Conservation (phyloP, 1,140 invertebrate species). For the Carposina sasakii region DNA sequence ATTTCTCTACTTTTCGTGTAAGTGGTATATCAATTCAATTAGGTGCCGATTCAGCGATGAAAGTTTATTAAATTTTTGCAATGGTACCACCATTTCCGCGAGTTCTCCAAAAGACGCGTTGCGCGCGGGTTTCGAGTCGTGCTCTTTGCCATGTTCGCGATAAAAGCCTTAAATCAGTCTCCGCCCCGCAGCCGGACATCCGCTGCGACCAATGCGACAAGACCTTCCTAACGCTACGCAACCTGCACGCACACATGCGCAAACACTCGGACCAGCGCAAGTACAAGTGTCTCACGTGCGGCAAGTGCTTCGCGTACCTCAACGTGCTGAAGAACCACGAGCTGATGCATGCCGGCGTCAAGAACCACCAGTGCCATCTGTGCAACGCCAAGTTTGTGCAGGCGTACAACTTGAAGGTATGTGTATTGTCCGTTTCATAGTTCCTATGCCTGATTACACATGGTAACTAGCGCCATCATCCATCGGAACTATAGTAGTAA, state of each 20-base stretch:
- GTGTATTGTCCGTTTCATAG: constrained; percentile 9
- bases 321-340: constrained; percentile 70
- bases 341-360: constrained; percentile 59
- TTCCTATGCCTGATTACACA: no score
- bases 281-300: constrained; percentile 85
- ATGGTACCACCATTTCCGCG: no score
- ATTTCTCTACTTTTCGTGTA: not conserved
- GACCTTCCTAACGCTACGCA: constrained; percentile 57
- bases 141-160: no score
- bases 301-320: constrained; percentile 77
- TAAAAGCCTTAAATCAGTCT: no score
- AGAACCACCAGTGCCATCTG: constrained; percentile 63
- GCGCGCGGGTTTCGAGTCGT: no score
- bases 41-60: no score
- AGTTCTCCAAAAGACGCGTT: no score
- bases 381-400: constrained; percentile 67
- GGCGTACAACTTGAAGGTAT: constrained; percentile 59
- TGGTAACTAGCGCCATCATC: no score
- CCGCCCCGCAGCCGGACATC: constrained; percentile 70
- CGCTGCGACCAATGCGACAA: constrained; percentile 65
- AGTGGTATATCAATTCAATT: no score
- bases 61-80: no score
- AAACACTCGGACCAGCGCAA: constrained; percentile 87
- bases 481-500: no score
- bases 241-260: constrained; percentile 77